Conservation (phyloP, 2,797 vertebrate species). For the Acipenser oxyrinchus region DNA sequence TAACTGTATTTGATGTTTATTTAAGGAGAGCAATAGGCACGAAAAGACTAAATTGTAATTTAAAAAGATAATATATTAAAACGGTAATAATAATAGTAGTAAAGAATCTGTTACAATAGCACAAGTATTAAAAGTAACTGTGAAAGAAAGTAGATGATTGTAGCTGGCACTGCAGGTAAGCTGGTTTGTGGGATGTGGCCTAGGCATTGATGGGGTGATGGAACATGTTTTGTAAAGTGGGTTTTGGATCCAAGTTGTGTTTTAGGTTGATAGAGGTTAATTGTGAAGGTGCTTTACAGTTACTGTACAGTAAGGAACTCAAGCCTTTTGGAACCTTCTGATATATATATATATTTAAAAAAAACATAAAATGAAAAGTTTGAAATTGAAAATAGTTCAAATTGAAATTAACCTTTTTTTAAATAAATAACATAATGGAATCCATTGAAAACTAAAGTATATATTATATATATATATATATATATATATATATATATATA, state of each 20-base stretch:
- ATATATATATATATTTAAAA: neutral
- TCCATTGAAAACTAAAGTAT: too few species aligned
- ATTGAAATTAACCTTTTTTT: too few species aligned
- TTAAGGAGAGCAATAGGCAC: too few species aligned
- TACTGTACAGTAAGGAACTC: neutral
- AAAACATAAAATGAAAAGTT: too few species aligned
- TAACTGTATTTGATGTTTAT: slow-evolving; percentile 1
- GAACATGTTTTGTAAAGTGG: slow-evolving; percentile 23
- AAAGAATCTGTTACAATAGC: neutral
- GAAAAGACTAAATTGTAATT: neutral
- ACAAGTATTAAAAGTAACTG: slow-evolving; percentile 6
- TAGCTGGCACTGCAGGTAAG: slow-evolving; percentile 45
- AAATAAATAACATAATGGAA: too few species aligned
- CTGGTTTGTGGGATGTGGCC: slow-evolving; percentile 31
- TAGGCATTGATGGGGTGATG: slow-evolving; percentile 13
- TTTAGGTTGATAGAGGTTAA: slow-evolving; percentile 4
- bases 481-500: too few species aligned
- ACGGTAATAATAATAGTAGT: neutral
- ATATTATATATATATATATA: too few species aligned
- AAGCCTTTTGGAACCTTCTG: neutral
- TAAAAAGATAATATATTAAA: slow-evolving; percentile 7
- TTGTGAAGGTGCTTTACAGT: slow-evolving; percentile 2
- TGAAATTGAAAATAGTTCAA: too few species aligned
- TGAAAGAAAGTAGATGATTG: slow-evolving; percentile 9
- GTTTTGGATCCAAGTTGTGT: slow-evolving; percentile 10